A percentile compares a stretch with the other conserved stretches of the same genome.
These are phyloP conservation scores for Watsonalla cultraria DNA, from an alignment of 2,888 invertebrate genomes.

Conservation along the genomic window DNA sequence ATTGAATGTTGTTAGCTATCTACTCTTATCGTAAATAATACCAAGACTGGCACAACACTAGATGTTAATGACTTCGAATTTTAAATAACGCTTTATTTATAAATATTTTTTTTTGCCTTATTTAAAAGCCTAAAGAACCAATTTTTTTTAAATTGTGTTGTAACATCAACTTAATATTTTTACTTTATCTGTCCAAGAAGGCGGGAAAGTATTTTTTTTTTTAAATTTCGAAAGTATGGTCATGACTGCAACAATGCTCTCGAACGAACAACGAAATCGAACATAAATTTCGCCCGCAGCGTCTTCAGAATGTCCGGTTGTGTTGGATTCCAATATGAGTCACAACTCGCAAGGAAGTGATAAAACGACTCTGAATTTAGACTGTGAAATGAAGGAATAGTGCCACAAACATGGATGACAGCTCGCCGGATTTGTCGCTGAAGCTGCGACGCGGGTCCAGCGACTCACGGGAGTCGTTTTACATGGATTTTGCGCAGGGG, in stretches of 20 bases:
- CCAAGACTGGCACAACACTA: too few species aligned
- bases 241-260: background rate
- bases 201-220: too few species aligned
- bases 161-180: too few species aligned
- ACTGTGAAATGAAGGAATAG: slow-evolving; percentile 24
- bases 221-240: too few species aligned
- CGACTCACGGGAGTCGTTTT: slow-evolving; percentile 92
- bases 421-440: slow-evolving; percentile 91
- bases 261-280: slow-evolving; percentile 1
- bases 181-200: too few species aligned
- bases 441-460: slow-evolving; percentile 91
- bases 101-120: too few species aligned
- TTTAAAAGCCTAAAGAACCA: too few species aligned
- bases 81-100: too few species aligned
- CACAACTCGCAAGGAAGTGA: slow-evolving; percentile 39
- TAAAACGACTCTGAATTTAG: slow-evolving; percentile 28
- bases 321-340: slow-evolving; percentile 32
- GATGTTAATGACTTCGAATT: too few species aligned
- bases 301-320: slow-evolving; percentile 20
- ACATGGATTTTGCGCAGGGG: slow-evolving; percentile 94
- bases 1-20: background rate
- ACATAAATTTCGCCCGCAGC: slow-evolving; percentile 9
- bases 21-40: too few species aligned
- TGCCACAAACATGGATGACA: slow-evolving; percentile 80
- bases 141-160: too few species aligned